Evolutionary conservation across 2,888 invertebrate species (phyloP).

Genomic region (Salpingus planirostris): DNA sequence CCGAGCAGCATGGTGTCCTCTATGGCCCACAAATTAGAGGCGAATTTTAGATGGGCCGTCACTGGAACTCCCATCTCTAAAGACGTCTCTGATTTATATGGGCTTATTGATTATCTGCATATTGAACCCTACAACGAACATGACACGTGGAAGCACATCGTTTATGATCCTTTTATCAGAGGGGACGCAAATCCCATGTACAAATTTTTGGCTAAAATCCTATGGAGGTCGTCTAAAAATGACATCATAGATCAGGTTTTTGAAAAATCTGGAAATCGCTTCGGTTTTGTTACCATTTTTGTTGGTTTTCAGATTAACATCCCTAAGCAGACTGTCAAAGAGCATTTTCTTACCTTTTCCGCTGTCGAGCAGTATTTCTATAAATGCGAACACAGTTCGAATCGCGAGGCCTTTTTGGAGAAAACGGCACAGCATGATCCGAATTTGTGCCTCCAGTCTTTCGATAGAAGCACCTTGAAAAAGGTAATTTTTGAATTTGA

Average conservation of each 20-base stretch:
- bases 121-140: constrained; percentile 47
- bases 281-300: no score
- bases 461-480: constrained; percentile 42
- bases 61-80: constrained; percentile 56
- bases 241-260: constrained; percentile 57
- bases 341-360: constrained; percentile 56
- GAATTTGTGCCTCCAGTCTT: constrained; percentile 40
- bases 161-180: constrained; percentile 46
- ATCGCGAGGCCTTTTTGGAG: constrained; percentile 42
- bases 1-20: constrained; percentile 48
- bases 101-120: constrained; percentile 52
- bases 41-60: constrained; percentile 62
- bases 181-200: constrained; percentile 43
- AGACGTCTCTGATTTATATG: constrained; percentile 40
- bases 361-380: constrained; percentile 68
- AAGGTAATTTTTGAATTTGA: constrained; percentile 26
- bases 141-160: constrained; percentile 45
- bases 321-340: constrained; percentile 51
- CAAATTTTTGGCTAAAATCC: constrained; percentile 45
- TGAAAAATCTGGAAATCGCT: no score
- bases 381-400: constrained; percentile 49
- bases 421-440: constrained; percentile 41
- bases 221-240: constrained; percentile 64
- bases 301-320: constrained; percentile 61
- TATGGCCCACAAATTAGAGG: constrained; percentile 52